Conservation (phyloP, 2,113 vertebrate genomes). For the Pluvianellus socialis region DNA sequence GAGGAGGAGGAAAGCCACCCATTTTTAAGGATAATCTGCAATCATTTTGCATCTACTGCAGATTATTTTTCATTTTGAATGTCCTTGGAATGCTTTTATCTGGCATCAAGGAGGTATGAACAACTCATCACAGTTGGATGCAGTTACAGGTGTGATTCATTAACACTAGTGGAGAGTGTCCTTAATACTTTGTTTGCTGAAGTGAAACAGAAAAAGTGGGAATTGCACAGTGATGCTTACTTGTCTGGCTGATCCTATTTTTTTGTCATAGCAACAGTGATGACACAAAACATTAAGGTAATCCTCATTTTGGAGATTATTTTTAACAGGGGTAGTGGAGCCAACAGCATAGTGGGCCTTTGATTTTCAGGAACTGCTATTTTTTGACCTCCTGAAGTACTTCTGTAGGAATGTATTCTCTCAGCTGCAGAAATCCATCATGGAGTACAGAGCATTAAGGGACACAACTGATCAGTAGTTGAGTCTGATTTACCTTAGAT, state of each 20-base stretch:
- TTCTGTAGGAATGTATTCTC: not conserved
- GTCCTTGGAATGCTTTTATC: not conserved
- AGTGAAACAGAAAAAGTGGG: not conserved
- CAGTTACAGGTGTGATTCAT: not conserved
- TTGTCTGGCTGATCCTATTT: not conserved
- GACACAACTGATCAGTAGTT: not conserved
- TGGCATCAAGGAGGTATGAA: not conserved
- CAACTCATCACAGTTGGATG: not conserved
- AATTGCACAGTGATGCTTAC: not conserved
- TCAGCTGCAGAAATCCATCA: not conserved
- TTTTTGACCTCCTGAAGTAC: not conserved
- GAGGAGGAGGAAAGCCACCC: not conserved
- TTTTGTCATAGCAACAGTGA: not conserved
- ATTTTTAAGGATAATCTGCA: not conserved
- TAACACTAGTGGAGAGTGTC: not conserved
- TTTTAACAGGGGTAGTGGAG: not conserved
- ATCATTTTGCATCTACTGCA: not conserved
- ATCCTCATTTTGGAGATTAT: not conserved
- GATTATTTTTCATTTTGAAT: not conserved
- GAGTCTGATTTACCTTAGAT: not conserved
- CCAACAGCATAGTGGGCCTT: not conserved
- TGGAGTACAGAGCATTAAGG: not conserved
- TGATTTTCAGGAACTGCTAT: not conserved
- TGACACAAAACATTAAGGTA: not conserved
- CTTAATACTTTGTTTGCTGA: not conserved